phyloP scores from a whole-genome alignment of 2,113 vertebrate species.

The Myocastor coypus region DNA sequence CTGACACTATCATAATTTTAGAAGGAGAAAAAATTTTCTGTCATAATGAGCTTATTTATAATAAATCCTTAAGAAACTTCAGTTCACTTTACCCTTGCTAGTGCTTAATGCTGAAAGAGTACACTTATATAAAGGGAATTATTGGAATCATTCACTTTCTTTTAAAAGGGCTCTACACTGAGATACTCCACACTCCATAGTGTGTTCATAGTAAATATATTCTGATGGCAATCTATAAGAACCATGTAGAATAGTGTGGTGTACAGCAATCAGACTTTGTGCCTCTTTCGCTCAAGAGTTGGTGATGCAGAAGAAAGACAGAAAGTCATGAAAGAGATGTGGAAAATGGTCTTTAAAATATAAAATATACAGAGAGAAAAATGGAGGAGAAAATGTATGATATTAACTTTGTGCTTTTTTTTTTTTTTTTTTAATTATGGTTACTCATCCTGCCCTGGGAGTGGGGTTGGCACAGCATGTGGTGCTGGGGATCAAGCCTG shows the following conservation, averaged over 20 bases:
- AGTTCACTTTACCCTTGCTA: not conserved
- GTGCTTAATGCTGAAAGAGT: not conserved
- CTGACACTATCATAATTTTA: constrained; percentile 39
- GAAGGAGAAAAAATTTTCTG: not conserved
- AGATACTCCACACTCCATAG: not conserved
- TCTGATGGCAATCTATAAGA: not conserved
- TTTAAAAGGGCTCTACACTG: not conserved
- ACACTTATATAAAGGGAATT: not conserved
- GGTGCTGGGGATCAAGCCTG: no score
- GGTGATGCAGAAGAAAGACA: not conserved
- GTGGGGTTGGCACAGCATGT: no score
- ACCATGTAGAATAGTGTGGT: not conserved
- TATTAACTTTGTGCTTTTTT: not conserved
- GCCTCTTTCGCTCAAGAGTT: not conserved
- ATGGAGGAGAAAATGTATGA: not conserved
- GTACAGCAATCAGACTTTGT: not conserved
- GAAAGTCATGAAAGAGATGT: not conserved
- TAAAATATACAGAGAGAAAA: not conserved
- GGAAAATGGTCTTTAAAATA: not conserved
- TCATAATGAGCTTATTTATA: not conserved
- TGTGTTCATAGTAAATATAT: not conserved
- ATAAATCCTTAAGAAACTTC: not conserved
- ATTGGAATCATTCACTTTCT: not conserved
- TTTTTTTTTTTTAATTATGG: no score
- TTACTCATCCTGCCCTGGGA: no score